A percentile compares a stretch with the other conserved stretches of the same genome.
phyloP scores from a whole-genome alignment of 2,797 vertebrate species.

The Peromyscus nudipes region DNA sequence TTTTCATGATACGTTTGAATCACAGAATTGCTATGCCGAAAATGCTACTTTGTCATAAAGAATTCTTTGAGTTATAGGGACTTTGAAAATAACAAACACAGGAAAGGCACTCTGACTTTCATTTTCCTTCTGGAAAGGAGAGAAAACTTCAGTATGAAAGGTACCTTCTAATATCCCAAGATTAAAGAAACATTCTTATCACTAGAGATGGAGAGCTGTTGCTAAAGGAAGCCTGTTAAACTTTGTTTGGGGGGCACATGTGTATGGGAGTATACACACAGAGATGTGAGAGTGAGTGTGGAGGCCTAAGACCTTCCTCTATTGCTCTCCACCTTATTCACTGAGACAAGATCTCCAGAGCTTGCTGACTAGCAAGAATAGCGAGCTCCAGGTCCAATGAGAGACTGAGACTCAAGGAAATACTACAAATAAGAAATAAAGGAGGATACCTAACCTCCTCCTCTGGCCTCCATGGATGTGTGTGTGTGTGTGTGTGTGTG shows the following conservation, averaged over 20 bases:
- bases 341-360: background rate
- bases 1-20: constrained; percentile 9
- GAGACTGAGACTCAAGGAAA: background rate
- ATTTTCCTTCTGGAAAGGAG: constrained; percentile 5
- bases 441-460: background rate
- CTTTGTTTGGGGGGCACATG: background rate
- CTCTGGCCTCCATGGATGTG: background rate
- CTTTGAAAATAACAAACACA: background rate
- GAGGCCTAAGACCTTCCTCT: background rate
- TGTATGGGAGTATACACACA: background rate
- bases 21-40: background rate
- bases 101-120: background rate
- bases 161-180: background rate
- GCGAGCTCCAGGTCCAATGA: background rate
- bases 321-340: background rate
- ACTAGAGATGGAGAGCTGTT: background rate
- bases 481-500: no score
- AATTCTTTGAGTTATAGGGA: constrained; percentile 30
- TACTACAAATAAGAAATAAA: background rate
- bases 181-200: background rate
- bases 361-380: background rate
- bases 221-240: background rate
- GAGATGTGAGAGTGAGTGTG: background rate
- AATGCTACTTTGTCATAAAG: background rate
- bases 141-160: background rate